Base-by-base conservation (phyloP, 2,113 vertebrate genomes). In the Colius striatus region DNA sequence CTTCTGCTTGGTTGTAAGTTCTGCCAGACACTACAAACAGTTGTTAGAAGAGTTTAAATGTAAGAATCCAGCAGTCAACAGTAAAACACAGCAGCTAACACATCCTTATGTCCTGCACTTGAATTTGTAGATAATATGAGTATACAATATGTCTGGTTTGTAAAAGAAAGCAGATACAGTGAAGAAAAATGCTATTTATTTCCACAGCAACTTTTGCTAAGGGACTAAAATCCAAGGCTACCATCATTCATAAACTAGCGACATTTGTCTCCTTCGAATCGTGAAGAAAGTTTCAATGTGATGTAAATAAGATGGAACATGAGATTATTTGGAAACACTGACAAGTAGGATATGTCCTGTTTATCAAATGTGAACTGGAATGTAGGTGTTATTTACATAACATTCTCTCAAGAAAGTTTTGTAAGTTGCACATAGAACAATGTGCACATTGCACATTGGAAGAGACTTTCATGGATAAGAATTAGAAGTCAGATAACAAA, bases 141-240 rank as follows among this genome's bases (percentile, higher is more conserved):
- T 74, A 77, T 87, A 54, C 66, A 71, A 84, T 97, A 80, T 43
- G 26, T 41, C 51, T 93, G 80, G 92, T 95, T 92, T 87, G 75
- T 22, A 70, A 72, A 58, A 38, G 48, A 70, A 82, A 81, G 45
- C 91, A 94, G 68, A 50, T 63, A 19, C 1, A 10, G 75, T 70
- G 53, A 89, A 87, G 76, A 51, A 48, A 73, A 72, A 90, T 8
- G 45, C 45, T 16, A 1, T 60, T 62, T 63, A 38, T 62, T 88
- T 81, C 75, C 41, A 70, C 68, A 51, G 55, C 77, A 84, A 68
- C 62, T 87, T 94, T 23, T 86, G 36, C 54, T 66, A 34, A 79
- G 66, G 62, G 60, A 86, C 61, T n/a, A 62, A 38, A 43, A n/a
- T 1, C 14, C 55, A 71, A 30, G 45, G 23, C 16, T 79, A 3